Conservation (phyloP, 2,888 invertebrate species). For the Prenolepis imparis region DNA sequence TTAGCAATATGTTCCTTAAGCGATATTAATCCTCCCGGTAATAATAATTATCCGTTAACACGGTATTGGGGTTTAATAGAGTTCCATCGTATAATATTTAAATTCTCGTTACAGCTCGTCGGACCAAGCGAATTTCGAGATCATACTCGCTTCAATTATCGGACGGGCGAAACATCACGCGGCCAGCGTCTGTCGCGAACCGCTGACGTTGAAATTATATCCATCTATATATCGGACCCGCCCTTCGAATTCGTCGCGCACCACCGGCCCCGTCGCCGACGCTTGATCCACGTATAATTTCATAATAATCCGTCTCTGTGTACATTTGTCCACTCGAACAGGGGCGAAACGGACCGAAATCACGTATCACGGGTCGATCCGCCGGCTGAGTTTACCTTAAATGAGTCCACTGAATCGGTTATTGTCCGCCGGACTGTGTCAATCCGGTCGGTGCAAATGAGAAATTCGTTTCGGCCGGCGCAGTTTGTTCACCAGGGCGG, state of each 20-base stretch:
- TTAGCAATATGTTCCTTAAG: constrained; percentile 13
- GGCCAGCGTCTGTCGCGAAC: constrained; percentile 21
- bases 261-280: constrained; percentile 53
- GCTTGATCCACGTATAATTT: constrained; percentile 79
- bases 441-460: constrained; percentile 67
- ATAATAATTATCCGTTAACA: constrained; percentile 36
- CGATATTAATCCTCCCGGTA: neutral
- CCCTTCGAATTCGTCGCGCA: constrained; percentile 49
- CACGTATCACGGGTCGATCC: constrained; percentile 77
- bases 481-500: constrained; percentile 53
- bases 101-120: constrained; percentile 37
- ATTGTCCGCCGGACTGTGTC: constrained; percentile 65
- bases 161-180: constrained; percentile 50
- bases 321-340: constrained; percentile 65
- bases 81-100: constrained; percentile 41
- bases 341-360: constrained; percentile 74
- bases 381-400: constrained; percentile 77
- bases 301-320: constrained; percentile 80
- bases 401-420: constrained; percentile 70
- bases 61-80: neutral
- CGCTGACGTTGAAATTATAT: constrained; percentile 45
- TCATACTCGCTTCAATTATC: constrained; percentile 49
- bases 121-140: constrained; percentile 15
- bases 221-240: constrained; percentile 18
- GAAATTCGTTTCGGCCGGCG: constrained; percentile 63